Base-by-base conservation (phyloP, 2,113 vertebrate species). In the Asarcornis scutulata region DNA sequence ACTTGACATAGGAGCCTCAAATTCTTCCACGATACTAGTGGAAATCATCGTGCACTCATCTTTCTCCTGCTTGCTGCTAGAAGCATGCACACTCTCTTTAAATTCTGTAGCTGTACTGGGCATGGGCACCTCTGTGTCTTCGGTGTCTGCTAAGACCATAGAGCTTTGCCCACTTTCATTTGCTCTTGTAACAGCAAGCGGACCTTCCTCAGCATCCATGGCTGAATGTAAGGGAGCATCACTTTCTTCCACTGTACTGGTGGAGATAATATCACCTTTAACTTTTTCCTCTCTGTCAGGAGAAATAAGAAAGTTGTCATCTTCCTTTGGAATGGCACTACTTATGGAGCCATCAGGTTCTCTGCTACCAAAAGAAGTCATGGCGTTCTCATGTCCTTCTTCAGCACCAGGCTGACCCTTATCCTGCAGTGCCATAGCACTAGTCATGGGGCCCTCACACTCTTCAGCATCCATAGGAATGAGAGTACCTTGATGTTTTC, bases 31-130 rank as follows among this genome's bases (percentile, higher is more conserved):
- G 44, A 98, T 93, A 96, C 98, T 98, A 6, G 98, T 98, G 72
- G 98, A 98, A 89, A 98, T 98, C 95, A 97, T 96, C 58, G 98
- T 95, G 31, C 98, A 98, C 38, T 98, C 98, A 22, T 98, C 98
- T 48, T 98, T 98, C 40, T 98, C 97, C 34, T 95, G 96, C 20
- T 88, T 95, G 55, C 78, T 69, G 56, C 25, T n/a, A 12, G 15
- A 92, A 55, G 63, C 4, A 78, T 85, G 92, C 3, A 94, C 85
- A 80, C 44, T 86, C 5, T 95, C 95, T 74, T 89, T 92, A 34
- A 76, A 95, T 26, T 97, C 97, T 16, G 97, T 25, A n/a, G 78
- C 95, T 17, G 98, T 98, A 74, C 98, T 98, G n/a, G 98, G 96
- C 97, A 96, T 98, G 58, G 98, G 98, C n/a, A 93, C 82, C 64